Base-by-base conservation (phyloP, 2,888 invertebrate genomes). In the Pimpla rufipes region DNA sequence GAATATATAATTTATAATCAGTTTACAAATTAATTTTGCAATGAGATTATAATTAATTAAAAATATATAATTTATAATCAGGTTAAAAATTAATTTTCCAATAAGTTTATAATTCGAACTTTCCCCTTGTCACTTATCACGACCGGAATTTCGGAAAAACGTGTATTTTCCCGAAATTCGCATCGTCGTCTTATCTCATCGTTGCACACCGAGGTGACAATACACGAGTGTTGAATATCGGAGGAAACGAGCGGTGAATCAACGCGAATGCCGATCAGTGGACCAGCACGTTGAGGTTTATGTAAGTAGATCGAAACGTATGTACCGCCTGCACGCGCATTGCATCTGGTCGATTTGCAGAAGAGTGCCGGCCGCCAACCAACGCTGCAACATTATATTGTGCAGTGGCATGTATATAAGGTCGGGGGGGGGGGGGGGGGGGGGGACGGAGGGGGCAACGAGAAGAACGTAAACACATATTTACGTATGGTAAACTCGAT, bases 401-500 rank as follows among this genome's bases (percentile, higher is more conserved):
- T 77, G 37, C 5, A 40, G 23, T 40, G 16, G 50, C 6, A 16
- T 35, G n/a, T n/a, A 52, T 59, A 45, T 21, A 57, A 37, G 21
- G 52, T 40, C 10, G 29, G 40, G 57, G 59, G 57, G 42, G 50
- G 50, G 11, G 76, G 16, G 42, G 37, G 79, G 35, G 66, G 21
- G 67, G 29, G 50, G 23, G 40, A 47, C 50, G 57, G 42, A 47
- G 50, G 11, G 76, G 13, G 42, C 23, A 76, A 21, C 66, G 35
- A 59, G 29, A 45, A 67, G 64, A 67, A 67, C 23, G 73, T 67
- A 75, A 79, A 76, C 66, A 79, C 66, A 47, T 79, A 76, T 83
- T 76, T 73, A 73, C 62, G 73, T 62, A 73, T 62, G 79, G 71
- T 79, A 77, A 79, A 77, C 83, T 71, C 81, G 59, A 76, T 76